These are phyloP conservation scores for Acrocera orbiculus DNA, from an alignment of 2,888 invertebrate species.

Conservation along the genomic window DNA sequence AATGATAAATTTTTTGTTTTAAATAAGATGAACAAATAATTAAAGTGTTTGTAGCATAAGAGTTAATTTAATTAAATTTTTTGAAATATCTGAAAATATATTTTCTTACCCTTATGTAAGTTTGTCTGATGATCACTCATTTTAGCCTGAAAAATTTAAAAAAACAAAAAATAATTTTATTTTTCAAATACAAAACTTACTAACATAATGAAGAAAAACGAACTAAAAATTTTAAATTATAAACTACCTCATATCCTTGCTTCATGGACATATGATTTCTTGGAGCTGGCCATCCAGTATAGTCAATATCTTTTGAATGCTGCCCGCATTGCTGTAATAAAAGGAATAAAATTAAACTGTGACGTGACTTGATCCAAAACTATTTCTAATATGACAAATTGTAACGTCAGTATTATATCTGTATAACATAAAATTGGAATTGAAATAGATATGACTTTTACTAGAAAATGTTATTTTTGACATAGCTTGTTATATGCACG, in stretches of 20 bases:
- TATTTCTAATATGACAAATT: no score
- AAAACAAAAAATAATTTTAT: conserved; percentile 2
- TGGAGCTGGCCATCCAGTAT: conserved; percentile 29
- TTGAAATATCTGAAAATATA: no score
- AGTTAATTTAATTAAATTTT: no score
- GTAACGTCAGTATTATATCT: no score
- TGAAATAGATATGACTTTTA: no score
- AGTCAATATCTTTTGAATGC: conserved; percentile 31
- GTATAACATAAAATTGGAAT: no score
- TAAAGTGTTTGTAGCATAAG: no score
- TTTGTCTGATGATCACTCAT: conserved; percentile 33
- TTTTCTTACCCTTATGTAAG: conserved; percentile 29
- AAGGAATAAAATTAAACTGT: conserved; percentile 8
- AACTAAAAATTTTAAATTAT: background rate
- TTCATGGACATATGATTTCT: conserved; percentile 31
- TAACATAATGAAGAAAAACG: background rate
- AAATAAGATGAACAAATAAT: no score
- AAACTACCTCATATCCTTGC: conserved; percentile 30
- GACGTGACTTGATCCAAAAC: no score
- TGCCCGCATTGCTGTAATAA: conserved; percentile 22
- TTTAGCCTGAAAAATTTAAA: conserved; percentile 25
- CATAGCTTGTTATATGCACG: no score
- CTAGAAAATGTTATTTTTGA: no score
- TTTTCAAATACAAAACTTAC: background rate
- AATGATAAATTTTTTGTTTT: no score